Evolutionary conservation across 2,888 invertebrate genomes (phyloP).

Genomic region (Exephanes ischioxanthus): DNA sequence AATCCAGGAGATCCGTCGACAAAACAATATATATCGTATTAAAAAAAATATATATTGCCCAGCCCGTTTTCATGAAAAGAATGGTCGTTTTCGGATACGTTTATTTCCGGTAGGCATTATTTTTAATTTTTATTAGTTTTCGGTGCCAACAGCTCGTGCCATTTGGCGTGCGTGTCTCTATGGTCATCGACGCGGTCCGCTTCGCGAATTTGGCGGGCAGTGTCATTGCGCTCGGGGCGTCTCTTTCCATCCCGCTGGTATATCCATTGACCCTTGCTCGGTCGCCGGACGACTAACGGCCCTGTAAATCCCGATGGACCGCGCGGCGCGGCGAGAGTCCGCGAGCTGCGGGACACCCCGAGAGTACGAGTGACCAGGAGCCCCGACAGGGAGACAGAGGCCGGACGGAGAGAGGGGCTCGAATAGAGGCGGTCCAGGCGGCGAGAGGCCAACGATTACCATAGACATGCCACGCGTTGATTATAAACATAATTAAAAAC

Average conservation of each 20-base stretch:
- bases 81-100: not conserved
- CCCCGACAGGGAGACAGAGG: conserved; percentile 63
- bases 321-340: conserved; percentile 47
- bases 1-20: not conserved
- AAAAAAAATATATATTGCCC: not conserved
- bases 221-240: conserved; percentile 29
- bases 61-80: not conserved
- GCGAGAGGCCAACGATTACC: conserved; percentile 76
- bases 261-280: conserved; percentile 32
- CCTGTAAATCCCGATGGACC: conserved; percentile 64
- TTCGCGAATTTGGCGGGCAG: conserved; percentile 11
- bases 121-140: not conserved
- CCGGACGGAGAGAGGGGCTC: conserved; percentile 72
- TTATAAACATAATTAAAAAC: conserved; percentile 85
- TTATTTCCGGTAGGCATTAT: not conserved
- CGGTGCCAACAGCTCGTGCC: not conserved
- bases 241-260: conserved; percentile 32
- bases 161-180: not conserved
- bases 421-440: conserved; percentile 72
- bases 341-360: conserved; percentile 57
- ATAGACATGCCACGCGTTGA: conserved; percentile 83
- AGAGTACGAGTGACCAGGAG: conserved; percentile 31
- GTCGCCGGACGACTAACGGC: conserved; percentile 59
- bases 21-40: not conserved
- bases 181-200: conserved; percentile 26